Evolutionary conservation across 2,888 invertebrate species (phyloP).

Genomic region (Heliconius charithonia): DNA sequence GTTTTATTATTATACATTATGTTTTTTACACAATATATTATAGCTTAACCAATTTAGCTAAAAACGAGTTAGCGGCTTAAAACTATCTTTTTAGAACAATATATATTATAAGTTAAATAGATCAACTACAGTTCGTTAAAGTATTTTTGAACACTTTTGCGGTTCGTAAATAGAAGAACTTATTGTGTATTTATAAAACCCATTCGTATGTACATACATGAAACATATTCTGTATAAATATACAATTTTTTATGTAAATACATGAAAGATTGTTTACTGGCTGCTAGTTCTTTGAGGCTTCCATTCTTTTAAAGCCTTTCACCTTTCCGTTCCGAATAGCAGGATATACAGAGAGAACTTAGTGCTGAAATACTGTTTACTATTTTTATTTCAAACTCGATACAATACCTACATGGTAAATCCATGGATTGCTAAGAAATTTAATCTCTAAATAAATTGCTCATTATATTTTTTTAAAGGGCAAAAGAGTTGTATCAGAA

Average conservation of each 20-base stretch:
- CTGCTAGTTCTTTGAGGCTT: not conserved
- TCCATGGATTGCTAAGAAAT: too few relatives aligned
- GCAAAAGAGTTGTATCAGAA: slow-evolving; percentile 92
- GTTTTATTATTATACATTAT: not conserved
- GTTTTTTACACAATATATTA: not conserved
- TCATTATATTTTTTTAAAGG: slow-evolving; percentile 74
- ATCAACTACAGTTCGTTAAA: not conserved
- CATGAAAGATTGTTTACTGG: not conserved
- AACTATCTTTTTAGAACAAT: not conserved
- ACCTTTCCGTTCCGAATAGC: too few relatives aligned
- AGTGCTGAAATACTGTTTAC: not conserved
- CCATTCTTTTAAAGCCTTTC: not conserved
- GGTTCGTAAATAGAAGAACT: not conserved
- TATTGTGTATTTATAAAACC: not conserved
- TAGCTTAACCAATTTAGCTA: not conserved
- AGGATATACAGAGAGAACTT: not conserved
- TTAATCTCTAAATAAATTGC: not conserved
- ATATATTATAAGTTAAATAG: not conserved
- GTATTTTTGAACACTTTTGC: not conserved
- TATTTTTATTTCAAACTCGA: not conserved
- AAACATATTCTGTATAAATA: not conserved
- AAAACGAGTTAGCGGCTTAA: not conserved
- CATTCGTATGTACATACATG: too few relatives aligned
- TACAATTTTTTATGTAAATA: too few relatives aligned
- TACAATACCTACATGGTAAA: not conserved